phyloP scores from a whole-genome alignment of 2,888 invertebrate genomes.

The Drosophila kokeensis region DNA sequence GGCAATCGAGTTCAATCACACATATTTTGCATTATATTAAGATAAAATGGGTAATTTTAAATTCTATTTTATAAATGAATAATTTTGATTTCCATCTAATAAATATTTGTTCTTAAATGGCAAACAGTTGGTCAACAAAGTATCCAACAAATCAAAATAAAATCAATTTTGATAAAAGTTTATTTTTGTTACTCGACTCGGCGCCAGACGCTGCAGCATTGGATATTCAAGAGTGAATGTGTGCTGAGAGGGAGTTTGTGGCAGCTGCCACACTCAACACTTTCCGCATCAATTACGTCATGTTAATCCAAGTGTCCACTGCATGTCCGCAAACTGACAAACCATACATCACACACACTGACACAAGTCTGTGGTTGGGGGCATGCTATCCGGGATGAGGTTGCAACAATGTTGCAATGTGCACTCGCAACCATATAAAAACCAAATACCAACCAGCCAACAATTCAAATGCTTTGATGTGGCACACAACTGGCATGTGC shows the following conservation, averaged over 20 bases:
- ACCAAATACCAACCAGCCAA: slow-evolving; percentile 57
- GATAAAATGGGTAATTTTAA: background rate
- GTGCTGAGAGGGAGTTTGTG: slow-evolving; percentile 12
- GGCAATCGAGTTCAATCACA: background rate
- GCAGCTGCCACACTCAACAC: slow-evolving; percentile 81
- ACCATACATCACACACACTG: slow-evolving; percentile 82
- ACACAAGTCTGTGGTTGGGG: slow-evolving; percentile 7
- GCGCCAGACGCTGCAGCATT: background rate
- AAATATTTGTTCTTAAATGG: background rate
- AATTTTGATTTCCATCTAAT: background rate
- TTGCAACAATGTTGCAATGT: slow-evolving; percentile 72
- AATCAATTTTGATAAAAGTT: slow-evolving; percentile 64
- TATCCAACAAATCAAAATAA: slow-evolving; percentile 9
- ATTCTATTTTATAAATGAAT: background rate
- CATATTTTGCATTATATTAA: background rate
- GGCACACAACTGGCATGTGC: slow-evolving; percentile 35
- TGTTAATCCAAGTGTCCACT: slow-evolving; percentile 83
- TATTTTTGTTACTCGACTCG: slow-evolving; percentile 15
- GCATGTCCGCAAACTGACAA: slow-evolving; percentile 84
- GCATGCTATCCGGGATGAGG: background rate
- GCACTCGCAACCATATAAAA: slow-evolving; percentile 45
- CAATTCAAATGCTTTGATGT: slow-evolving; percentile 78
- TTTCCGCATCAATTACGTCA: slow-evolving; percentile 82
- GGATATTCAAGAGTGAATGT: background rate
- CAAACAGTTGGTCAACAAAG: background rate